Percentiles rank a stretch among this genome's conserved stretches.
Conservation (phyloP, 2,113 vertebrate genomes). For the Girardinichthys multiradiatus region DNA sequence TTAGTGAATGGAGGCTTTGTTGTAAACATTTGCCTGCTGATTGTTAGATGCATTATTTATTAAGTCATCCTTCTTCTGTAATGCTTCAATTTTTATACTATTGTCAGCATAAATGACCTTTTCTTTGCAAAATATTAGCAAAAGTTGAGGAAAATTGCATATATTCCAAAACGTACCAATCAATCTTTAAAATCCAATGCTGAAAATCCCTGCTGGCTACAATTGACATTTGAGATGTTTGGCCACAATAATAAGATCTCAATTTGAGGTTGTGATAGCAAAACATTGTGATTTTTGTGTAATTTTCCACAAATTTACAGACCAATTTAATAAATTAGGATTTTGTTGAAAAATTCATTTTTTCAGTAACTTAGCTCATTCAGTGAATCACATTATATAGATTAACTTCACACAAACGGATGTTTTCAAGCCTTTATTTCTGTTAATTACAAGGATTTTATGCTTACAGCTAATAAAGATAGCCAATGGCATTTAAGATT, state of each 20-base stretch:
- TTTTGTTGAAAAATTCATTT: too few species aligned
- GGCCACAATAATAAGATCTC: not conserved
- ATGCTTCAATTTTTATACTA: not conserved
- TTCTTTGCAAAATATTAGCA: not conserved
- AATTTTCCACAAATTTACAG: not conserved
- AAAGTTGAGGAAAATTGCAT: not conserved
- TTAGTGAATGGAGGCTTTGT: conserved; percentile 15
- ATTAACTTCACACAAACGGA: too few species aligned
- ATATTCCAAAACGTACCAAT: not conserved
- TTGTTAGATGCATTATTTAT: not conserved
- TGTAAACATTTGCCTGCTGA: not conserved
- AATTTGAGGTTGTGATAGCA: not conserved
- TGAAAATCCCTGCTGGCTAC: not conserved
- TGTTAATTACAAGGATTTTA: too few species aligned
- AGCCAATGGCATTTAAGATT: too few species aligned
- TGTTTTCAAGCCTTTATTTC: too few species aligned
- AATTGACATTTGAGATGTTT: not conserved
- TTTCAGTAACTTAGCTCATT: too few species aligned
- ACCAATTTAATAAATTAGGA: too few species aligned
- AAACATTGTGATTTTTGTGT: not conserved
- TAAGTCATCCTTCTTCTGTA: not conserved
- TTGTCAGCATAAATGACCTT: not conserved
- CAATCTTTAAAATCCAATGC: not conserved
- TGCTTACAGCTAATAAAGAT: too few species aligned
- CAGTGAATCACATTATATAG: too few species aligned